Evolutionary conservation across 2,113 vertebrate species (phyloP), one percentile per base, ranked within the genome.

Genomic region (Terrapene triunguis): DNA sequence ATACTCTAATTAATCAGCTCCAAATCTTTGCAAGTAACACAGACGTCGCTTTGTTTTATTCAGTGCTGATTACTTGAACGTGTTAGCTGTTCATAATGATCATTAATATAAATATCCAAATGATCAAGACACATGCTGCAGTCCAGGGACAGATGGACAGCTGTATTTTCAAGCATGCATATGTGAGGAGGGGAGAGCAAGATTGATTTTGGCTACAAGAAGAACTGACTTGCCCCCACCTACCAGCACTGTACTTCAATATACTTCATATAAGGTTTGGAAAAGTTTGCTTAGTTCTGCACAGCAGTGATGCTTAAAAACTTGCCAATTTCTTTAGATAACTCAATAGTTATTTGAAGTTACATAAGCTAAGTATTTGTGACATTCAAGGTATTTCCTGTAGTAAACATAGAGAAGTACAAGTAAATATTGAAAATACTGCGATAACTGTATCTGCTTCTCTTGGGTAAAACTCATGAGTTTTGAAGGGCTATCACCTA

Each of bases 351-450:
- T 65, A 72, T 87, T 93, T 96, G 78, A 55, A 82, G 91, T 93
- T 88, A 97, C 59, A 69, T 92, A 96, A 95, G 88, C 85, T 87
- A 29, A 29, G 42, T 69, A 82, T 84, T 95, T 82, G 69, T 59
- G 91, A 84, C 87, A 96, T 95, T 79, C 80, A 55, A 94, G 85
- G 88, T 90, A 97, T 97, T 95, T 96, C 92, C 91, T 96, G 80
- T 91, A 94, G 79, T 92, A 95, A 92, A 38, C 47, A 95, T 42
- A 95, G 69, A 81, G 90, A 74, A 85, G 55, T 86, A 85, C 50
- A 90, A 78, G 83, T 24, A 29, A 81, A 83, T 85, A 44, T 53
- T 29, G 78, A 88, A 92, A 94, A 92, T 22, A 72, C n/a, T 1
- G 47, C 55, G 42, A 80, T 80, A 87, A 65, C 25, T 51, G 8